phyloP scores from a whole-genome alignment of 2,797 vertebrate genomes.

The Eurystomus glaucurus region DNA sequence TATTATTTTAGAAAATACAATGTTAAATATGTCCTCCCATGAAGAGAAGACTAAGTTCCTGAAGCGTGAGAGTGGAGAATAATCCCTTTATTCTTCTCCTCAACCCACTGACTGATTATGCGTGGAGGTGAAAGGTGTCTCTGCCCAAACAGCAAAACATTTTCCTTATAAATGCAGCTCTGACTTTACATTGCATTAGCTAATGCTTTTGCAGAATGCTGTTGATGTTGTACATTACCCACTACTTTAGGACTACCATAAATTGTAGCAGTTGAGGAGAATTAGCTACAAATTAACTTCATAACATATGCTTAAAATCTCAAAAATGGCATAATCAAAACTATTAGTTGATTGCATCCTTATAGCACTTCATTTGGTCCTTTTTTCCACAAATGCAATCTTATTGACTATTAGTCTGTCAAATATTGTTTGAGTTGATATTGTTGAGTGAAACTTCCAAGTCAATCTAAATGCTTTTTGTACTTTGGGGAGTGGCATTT shows the following conservation, averaged over 20 bases:
- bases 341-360: neutral
- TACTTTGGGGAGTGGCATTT: conserved; percentile 17
- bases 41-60: conserved; percentile 57
- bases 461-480: neutral
- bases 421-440: neutral
- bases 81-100: conserved; percentile 75
- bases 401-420: neutral
- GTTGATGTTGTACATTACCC: neutral
- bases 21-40: conserved; percentile 51
- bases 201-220: neutral
- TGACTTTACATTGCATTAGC: conserved; percentile 10
- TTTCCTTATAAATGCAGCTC: conserved; percentile 78
- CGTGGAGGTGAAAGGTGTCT: conserved; percentile 73
- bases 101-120: conserved; percentile 45
- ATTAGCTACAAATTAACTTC: neutral
- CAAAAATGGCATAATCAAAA: neutral
- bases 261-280: neutral
- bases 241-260: neutral
- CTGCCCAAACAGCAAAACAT: conserved; percentile 78
- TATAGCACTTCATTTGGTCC: neutral
- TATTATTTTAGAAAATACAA: conserved; percentile 75
- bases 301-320: neutral
- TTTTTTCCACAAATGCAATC: neutral
- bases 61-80: conserved; percentile 69
- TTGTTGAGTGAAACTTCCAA: neutral